A percentile compares a stretch with the other conserved stretches of the same genome.
These are phyloP conservation scores for Apoda limacodes DNA, from an alignment of 2,888 invertebrate genomes.

Conservation along the genomic window DNA sequence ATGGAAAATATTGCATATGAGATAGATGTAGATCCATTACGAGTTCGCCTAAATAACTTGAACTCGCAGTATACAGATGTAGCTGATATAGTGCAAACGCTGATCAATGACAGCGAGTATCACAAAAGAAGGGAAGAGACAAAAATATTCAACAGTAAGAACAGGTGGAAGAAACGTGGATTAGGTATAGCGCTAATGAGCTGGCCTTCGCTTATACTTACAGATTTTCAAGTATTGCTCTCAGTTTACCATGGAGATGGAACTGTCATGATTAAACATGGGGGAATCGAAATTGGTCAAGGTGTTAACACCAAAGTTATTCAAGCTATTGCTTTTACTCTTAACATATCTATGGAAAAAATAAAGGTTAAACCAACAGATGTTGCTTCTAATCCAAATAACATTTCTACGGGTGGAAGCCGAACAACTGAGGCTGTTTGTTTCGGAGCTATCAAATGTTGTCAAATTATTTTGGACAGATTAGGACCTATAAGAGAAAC, in stretches of 20 bases:
- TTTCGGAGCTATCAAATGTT: slow-evolving; percentile 53
- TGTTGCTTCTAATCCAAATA: slow-evolving; percentile 67
- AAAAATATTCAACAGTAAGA: slow-evolving; percentile 68
- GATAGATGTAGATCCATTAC: slow-evolving; percentile 16
- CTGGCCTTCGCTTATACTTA: slow-evolving; percentile 13
- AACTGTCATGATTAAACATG: slow-evolving; percentile 71
- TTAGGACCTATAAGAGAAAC: slow-evolving; percentile 51
- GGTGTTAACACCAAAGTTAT: slow-evolving; percentile 78
- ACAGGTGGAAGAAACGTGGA: slow-evolving; percentile 80
- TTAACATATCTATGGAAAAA: slow-evolving; percentile 70
- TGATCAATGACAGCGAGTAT: slow-evolving; percentile 57
- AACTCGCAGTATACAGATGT: slow-evolving; percentile 19
- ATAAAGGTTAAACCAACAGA: slow-evolving; percentile 70
- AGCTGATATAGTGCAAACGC: slow-evolving; percentile 24
- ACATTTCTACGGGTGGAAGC: slow-evolving; percentile 69
- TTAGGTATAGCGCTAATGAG: slow-evolving; percentile 37
- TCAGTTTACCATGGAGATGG: slow-evolving; percentile 55
- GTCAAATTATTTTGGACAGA: slow-evolving; percentile 29
- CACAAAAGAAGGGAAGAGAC: slow-evolving; percentile 45
- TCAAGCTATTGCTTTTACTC: slow-evolving; percentile 74
- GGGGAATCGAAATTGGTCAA: slow-evolving; percentile 75
- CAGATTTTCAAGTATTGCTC: slow-evolving; percentile 14
- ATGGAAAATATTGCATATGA: slow-evolving; percentile 18
- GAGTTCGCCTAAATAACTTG: slow-evolving; percentile 15
- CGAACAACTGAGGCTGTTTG: slow-evolving; percentile 73